Percentiles rank a stretch among this genome's conserved stretches.
phyloP scores from a whole-genome alignment of 1,140 invertebrate genomes.

The Trachymyrmex cornetzi region DNA sequence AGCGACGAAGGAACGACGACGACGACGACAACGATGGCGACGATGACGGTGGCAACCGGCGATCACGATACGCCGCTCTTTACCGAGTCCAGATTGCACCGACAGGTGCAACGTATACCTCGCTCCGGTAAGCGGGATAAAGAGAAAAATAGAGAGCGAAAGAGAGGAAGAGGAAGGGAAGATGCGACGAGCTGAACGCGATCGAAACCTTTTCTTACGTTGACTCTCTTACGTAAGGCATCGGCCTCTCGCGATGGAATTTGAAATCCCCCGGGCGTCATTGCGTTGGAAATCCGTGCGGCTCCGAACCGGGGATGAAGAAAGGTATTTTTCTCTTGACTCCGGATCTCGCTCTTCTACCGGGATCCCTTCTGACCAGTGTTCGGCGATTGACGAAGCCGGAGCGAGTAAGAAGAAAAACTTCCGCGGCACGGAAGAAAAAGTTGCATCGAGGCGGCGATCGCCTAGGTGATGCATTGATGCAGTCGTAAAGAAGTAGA shows the following conservation, averaged over 20 bases:
- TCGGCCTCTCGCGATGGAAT: slow-evolving; percentile 71
- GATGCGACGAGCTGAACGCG: slow-evolving; percentile 18
- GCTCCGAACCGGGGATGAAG: slow-evolving; percentile 38
- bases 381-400: slow-evolving; percentile 36
- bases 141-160: not conserved
- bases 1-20: not conserved
- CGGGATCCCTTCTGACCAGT: slow-evolving; percentile 31
- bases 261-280: slow-evolving; percentile 74
- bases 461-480: slow-evolving; percentile 59
- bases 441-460: slow-evolving; percentile 61
- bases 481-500: slow-evolving; percentile 61
- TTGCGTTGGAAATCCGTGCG: slow-evolving; percentile 66
- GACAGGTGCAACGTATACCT: slow-evolving; percentile 70
- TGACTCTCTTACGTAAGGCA: slow-evolving; percentile 75
- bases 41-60: slow-evolving; percentile 64
- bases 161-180: not conserved
- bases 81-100: slow-evolving; percentile 52
- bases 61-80: slow-evolving; percentile 58
- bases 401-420: slow-evolving; percentile 58
- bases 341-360: not conserved
- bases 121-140: not conserved
- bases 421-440: slow-evolving; percentile 59
- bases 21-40: slow-evolving; percentile 66
- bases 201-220: slow-evolving; percentile 71
- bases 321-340: slow-evolving; percentile 41